These are phyloP conservation scores for Nephrotoma flavescens DNA, from an alignment of 2,888 invertebrate genomes.

Conservation along the genomic window DNA sequence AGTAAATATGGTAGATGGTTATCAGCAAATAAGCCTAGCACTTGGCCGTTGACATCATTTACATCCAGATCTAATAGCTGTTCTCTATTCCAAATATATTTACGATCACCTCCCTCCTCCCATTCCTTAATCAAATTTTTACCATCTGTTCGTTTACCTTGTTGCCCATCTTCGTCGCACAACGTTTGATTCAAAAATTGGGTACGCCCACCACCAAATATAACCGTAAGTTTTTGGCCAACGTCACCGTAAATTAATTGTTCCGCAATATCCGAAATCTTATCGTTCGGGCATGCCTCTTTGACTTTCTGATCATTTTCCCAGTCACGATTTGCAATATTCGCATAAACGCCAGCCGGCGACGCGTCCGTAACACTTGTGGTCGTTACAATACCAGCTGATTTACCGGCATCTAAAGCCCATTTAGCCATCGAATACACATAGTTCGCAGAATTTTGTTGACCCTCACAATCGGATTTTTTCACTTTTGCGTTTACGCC, in stretches of 20 bases:
- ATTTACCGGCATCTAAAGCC: slow-evolving; percentile 51
- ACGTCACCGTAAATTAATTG: slow-evolving; percentile 51
- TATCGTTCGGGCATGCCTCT: slow-evolving; percentile 29
- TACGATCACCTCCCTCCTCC: slow-evolving; percentile 26
- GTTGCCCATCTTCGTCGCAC: slow-evolving; percentile 38
- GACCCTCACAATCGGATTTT: slow-evolving; percentile 45
- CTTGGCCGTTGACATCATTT: slow-evolving; percentile 34
- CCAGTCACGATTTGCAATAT: slow-evolving; percentile 54
- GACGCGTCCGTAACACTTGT: slow-evolving; percentile 68
- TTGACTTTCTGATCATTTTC: slow-evolving; percentile 46
- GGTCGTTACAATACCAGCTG: slow-evolving; percentile 56
- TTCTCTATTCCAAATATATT: slow-evolving; percentile 36
- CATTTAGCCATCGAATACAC: slow-evolving; percentile 54
- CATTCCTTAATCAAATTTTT: slow-evolving; percentile 51
- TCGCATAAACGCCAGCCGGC: slow-evolving; percentile 50
- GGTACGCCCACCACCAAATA: slow-evolving; percentile 26
- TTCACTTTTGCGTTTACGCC: slow-evolving; percentile 54
- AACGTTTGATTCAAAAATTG: slow-evolving; percentile 21
- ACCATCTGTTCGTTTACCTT: slow-evolving; percentile 42
- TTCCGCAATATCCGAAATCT: slow-evolving; percentile 53
- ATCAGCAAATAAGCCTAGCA: slow-evolving; percentile 49
- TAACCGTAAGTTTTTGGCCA: slow-evolving; percentile 52
- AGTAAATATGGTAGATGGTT: slow-evolving; percentile 57
- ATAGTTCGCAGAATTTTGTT: slow-evolving; percentile 38
- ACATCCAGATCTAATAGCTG: slow-evolving; percentile 33